phyloP scores from a whole-genome alignment of 2,113 vertebrate genomes.

The Peromyscus polionotus region DNA sequence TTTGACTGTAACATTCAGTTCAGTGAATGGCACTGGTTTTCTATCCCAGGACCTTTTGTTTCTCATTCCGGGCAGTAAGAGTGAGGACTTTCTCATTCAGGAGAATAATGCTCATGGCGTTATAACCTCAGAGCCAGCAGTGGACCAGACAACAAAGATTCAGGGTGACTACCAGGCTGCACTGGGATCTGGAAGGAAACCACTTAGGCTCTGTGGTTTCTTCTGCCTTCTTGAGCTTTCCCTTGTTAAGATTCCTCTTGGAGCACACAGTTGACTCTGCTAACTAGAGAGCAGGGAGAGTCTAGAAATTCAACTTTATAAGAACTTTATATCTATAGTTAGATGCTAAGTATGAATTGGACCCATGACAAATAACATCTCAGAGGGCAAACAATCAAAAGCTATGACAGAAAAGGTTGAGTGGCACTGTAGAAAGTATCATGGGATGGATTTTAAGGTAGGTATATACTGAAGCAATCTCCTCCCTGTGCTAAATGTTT shows the following conservation, averaged over 20 bases:
- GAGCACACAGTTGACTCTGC: background rate
- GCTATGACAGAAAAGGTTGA: background rate
- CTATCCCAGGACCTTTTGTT: background rate
- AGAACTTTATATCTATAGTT: background rate
- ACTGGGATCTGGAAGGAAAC: slow-evolving; percentile 25
- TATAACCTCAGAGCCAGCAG: background rate
- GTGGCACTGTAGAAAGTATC: background rate
- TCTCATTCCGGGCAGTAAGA: background rate
- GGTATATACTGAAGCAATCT: background rate
- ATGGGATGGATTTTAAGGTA: background rate
- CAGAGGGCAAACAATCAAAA: background rate
- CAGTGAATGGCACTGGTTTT: background rate
- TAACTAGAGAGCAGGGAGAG: background rate
- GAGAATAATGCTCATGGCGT: background rate
- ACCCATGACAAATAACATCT: background rate
- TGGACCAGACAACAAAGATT: slow-evolving; percentile 23
- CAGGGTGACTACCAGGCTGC: background rate
- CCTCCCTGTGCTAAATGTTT: background rate
- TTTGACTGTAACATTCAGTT: background rate
- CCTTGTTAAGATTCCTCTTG: background rate
- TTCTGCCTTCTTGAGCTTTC: background rate
- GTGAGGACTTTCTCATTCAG: slow-evolving; percentile 15
- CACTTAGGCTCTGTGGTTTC: background rate
- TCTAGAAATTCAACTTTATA: background rate
- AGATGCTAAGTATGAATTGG: background rate